Base-by-base conservation (phyloP, 1,140 invertebrate genomes). In the Lepidotrigona ventralis region DNA sequence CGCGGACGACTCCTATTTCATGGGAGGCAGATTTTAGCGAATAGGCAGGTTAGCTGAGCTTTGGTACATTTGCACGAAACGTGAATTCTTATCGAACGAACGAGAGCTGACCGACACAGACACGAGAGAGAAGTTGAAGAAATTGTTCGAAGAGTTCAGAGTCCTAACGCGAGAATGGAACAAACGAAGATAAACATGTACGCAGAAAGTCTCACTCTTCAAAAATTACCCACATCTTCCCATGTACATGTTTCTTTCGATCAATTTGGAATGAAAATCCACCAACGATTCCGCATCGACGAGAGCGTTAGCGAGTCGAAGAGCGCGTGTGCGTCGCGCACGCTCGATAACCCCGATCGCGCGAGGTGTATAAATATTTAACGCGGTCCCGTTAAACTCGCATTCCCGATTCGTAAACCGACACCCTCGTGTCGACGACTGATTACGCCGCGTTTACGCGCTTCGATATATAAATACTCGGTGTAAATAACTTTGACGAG, bases 351-450 rank as follows among this genome's bases (percentile, higher is more conserved):
- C 76, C 82, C 54, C 56, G 69, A 79, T 71, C 63, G 72, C n/a
- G 70, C 29, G 78, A 58, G n/a, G 75, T 77, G 81, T 77, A 82
- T 82, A 82, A 82, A 82, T 82, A 82, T 82, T 82, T 82, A 82
- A 82, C 63, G 46, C n/a, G n/a, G 54, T 70, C 64, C 81, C 81
- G 81, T 77, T 82, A 77, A 78, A 78, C 81, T 69, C 58, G 66
- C 74, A 74, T 82, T 69, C 53, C 26, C 74, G 81, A 82, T 84
- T 84, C 78, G 78, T 84, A 58, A 71, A 73, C 58, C 71, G 53
- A 56, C 33, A n/a, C 77, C 46, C 58, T 78, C 81, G 83, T 81
- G 78, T 69, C 77, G 69, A 80, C 78, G 68, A 33, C 77, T 80
- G 77, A 84, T 79, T 74, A 84, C 60, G 39, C 51, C 54, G 53